Evolutionary conservation across 2,797 vertebrate genomes (phyloP).

Genomic region (Xiphorhynchus erythropygius): DNA sequence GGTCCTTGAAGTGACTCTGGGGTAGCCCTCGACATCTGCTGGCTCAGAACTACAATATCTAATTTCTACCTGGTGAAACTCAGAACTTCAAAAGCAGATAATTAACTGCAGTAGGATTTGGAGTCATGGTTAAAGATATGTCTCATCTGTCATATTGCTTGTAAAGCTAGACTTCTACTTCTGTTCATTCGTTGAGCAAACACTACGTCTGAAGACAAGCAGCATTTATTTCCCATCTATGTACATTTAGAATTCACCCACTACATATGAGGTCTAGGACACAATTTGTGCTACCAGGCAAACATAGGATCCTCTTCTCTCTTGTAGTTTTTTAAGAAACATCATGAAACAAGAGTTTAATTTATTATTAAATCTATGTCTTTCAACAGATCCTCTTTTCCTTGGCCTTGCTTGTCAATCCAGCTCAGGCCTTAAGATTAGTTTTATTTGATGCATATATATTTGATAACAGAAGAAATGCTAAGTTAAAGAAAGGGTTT

Average conservation of each 20-base stretch:
- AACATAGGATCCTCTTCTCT: background rate
- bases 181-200: background rate
- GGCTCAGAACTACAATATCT: background rate
- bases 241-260: background rate
- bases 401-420: background rate
- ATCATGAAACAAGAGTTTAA: background rate
- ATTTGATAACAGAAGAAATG: background rate
- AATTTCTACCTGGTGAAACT: background rate
- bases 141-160: background rate
- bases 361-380: background rate
- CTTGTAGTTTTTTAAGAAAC: background rate
- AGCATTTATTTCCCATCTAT: background rate
- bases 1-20: background rate
- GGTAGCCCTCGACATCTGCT: rapidly evolving
- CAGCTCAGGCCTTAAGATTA: background rate
- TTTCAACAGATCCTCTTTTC: background rate
- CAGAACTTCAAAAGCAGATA: background rate
- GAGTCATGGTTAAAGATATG: background rate
- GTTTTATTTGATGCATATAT: background rate
- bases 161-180: background rate
- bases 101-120: background rate
- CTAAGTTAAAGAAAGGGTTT: background rate
- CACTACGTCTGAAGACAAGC: background rate
- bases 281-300: background rate
- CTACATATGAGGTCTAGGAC: background rate